Percentiles rank a stretch among this genome's conserved stretches.
Conservation (phyloP, 2,797 vertebrate species). For the Platyrinchus mystaceus region DNA sequence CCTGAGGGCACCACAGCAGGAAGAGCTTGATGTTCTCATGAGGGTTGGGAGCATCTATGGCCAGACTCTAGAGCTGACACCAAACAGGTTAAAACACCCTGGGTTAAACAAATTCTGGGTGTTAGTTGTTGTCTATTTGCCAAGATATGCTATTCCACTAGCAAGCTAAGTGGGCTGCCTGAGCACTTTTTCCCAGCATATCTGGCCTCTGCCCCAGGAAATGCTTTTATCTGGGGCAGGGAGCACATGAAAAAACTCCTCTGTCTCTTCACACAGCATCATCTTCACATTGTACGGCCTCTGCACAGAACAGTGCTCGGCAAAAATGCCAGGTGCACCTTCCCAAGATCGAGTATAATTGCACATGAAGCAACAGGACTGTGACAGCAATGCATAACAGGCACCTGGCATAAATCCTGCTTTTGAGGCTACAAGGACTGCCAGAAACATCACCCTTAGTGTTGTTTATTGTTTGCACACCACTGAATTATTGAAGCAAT, state of each 20-base stretch:
- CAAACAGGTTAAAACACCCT: neutral
- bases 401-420: neutral
- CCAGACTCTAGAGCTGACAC: neutral
- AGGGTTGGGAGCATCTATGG: neutral
- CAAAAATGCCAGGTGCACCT: neutral
- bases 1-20: accelerated
- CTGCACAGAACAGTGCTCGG: neutral
- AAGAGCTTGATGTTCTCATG: neutral
- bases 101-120: neutral
- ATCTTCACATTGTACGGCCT: neutral
- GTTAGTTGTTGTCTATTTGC: neutral
- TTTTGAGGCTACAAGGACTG: neutral
- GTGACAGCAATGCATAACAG: neutral
- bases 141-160: too few relatives aligned
- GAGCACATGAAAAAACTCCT: neutral
- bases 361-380: neutral
- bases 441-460: neutral
- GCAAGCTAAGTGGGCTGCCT: neutral
- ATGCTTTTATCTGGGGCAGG: neutral
- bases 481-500: neutral
- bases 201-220: neutral
- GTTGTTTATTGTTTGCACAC: neutral
- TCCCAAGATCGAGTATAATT: neutral
- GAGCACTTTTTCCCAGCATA: neutral
- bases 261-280: neutral